Evolutionary conservation across 2,888 invertebrate genomes (phyloP).

Genomic region (Carterocephalus palaemon): DNA sequence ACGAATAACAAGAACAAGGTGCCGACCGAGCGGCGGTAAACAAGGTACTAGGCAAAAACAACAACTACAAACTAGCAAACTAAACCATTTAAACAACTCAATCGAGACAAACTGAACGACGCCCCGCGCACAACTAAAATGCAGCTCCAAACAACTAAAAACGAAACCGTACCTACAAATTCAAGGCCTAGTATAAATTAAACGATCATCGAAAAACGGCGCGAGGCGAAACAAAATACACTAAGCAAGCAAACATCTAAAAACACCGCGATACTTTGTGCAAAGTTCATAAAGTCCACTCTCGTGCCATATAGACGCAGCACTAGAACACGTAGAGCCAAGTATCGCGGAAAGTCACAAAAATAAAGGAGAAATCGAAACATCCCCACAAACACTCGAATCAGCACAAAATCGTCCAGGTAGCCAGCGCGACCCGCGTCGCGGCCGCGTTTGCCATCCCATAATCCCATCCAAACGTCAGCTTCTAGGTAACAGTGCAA

Average conservation of each 20-base stretch:
- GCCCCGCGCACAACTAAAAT: constrained; percentile 51
- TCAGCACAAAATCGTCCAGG: constrained; percentile 29
- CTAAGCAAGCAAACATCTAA: constrained; percentile 8
- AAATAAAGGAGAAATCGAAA: constrained; percentile 44
- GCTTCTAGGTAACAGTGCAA: constrained; percentile 22
- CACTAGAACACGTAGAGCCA: constrained; percentile 10
- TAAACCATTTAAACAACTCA: constrained; percentile 36
- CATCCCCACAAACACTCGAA: constrained; percentile 38
- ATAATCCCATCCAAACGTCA: constrained; percentile 14
- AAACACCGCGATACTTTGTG: constrained; percentile 16
- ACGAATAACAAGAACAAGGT: constrained; percentile 47
- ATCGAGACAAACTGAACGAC: constrained; percentile 18
- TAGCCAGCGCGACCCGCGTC: constrained; percentile 6
- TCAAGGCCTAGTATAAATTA: constrained; percentile 42
- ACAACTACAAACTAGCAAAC: constrained; percentile 61
- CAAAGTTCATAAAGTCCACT: neutral
- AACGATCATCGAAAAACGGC: constrained; percentile 49
- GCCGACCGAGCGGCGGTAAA: constrained; percentile 45
- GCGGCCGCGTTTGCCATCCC: constrained; percentile 3
- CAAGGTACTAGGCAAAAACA: constrained; percentile 53
- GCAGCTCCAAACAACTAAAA: constrained; percentile 56
- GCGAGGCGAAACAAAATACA: constrained; percentile 39
- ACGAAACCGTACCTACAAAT: constrained; percentile 41
- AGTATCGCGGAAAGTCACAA: constrained; percentile 35
- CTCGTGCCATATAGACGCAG: neutral